A percentile compares a stretch with the other conserved stretches of the same genome.
Evolutionary conservation across 1,140 invertebrate species (phyloP).

Genomic region (Megathymus violae): DNA sequence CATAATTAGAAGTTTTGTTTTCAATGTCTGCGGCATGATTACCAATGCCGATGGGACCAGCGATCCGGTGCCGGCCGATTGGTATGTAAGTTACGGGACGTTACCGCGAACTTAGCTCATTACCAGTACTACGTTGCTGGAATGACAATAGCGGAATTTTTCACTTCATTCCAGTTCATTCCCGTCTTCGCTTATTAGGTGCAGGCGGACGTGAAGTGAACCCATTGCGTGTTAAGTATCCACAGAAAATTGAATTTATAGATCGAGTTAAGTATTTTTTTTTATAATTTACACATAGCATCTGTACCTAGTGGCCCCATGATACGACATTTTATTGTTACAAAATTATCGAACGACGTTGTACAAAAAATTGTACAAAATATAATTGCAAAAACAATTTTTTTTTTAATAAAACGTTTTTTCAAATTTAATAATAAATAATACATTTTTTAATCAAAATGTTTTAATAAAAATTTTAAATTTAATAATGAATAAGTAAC

Average conservation of each 20-base stretch:
- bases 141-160: conserved; percentile 79
- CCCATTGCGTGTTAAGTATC: conserved; percentile 41
- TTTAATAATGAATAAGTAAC: too few relatives aligned
- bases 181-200: conserved; percentile 69
- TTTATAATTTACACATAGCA: neutral
- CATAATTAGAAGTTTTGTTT: conserved; percentile 75
- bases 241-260: conserved; percentile 56
- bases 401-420: too few relatives aligned
- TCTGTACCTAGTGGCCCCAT: too few relatives aligned
- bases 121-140: conserved; percentile 66
- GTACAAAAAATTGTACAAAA: too few relatives aligned
- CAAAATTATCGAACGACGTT: too few relatives aligned
- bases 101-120: conserved; percentile 81
- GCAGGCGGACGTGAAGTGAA: conserved; percentile 55
- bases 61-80: conserved; percentile 55
- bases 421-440: too few relatives aligned
- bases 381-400: too few relatives aligned
- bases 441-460: too few relatives aligned
- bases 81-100: conserved; percentile 79
- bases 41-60: conserved; percentile 57
- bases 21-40: conserved; percentile 73
- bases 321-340: too few relatives aligned
- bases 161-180: conserved; percentile 74
- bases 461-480: too few relatives aligned
- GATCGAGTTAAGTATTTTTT: neutral